Conservation (phyloP, 2,797 vertebrate genomes). For the Myioborus melanocephalus region DNA sequence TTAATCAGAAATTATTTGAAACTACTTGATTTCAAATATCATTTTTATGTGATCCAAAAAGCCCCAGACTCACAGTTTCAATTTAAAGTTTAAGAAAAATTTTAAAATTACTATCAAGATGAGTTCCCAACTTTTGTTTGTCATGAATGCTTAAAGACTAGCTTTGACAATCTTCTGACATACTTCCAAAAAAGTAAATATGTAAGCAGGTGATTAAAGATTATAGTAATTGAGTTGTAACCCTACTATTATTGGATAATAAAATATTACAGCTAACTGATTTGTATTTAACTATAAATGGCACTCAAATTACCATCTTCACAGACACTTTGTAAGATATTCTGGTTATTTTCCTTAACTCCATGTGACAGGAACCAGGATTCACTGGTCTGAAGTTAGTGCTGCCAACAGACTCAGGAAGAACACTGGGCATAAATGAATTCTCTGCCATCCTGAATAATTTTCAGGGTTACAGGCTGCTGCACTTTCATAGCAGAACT, state of each 20-base stretch:
- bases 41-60: constrained; percentile 16
- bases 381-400: constrained; percentile 29
- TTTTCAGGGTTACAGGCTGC: background rate
- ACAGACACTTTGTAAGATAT: background rate
- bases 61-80: background rate
- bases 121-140: background rate
- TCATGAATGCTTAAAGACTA: constrained; percentile 6
- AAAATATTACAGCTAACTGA: background rate
- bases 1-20: constrained; percentile 2
- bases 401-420: constrained; percentile 15
- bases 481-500: background rate
- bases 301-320: constrained; percentile 40
- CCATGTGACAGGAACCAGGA: background rate
- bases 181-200: constrained; percentile 30
- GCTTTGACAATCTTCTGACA: constrained; percentile 1
- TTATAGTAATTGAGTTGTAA: constrained; percentile 26
- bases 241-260: background rate
- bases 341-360: constrained; percentile 23
- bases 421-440: constrained; percentile 13
- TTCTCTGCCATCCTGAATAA: constrained; percentile 14
- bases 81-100: background rate
- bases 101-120: constrained; percentile 1
- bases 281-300: constrained; percentile 19
- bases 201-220: background rate
- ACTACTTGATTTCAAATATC: background rate